These are phyloP conservation scores for Coryphaenoides rupestris DNA, from an alignment of 2,113 vertebrate genomes.

Conservation along the genomic window DNA sequence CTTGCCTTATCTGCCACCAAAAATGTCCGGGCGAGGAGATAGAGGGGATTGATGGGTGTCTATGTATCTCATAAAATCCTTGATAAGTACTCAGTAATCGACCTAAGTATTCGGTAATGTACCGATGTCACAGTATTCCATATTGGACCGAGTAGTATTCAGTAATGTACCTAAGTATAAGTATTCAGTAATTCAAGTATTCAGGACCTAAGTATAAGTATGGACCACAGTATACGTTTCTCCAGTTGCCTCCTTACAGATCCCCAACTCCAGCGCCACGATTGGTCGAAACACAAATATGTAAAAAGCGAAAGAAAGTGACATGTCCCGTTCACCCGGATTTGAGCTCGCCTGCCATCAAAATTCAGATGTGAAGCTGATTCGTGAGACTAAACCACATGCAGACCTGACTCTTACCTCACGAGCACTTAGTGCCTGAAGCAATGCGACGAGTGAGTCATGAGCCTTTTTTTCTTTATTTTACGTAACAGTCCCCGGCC, in stretches of 20 bases:
- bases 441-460: slow-evolving; percentile 54
- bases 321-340: too few species aligned
- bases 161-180: neutral
- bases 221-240: too few species aligned
- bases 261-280: too few species aligned
- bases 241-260: too few species aligned
- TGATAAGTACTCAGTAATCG: neutral
- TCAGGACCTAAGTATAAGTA: too few species aligned
- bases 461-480: too few species aligned
- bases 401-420: slow-evolving; percentile 54
- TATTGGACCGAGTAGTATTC: too few species aligned
- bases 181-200: too few species aligned
- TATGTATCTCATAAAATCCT: slow-evolving; percentile 26
- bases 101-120: slow-evolving; percentile 21
- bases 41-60: slow-evolving; percentile 28
- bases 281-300: too few species aligned
- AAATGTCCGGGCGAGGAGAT: slow-evolving; percentile 20
- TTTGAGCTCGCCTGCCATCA: too few species aligned
- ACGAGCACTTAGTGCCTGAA: slow-evolving; percentile 59
- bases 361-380: neutral
- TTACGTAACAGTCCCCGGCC: slow-evolving; percentile 50
- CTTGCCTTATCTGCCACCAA: slow-evolving; percentile 47
- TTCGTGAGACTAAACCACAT: slow-evolving; percentile 15
- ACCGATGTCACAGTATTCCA: slow-evolving; percentile 4
- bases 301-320: too few species aligned